Percentiles rank a stretch among this genome's conserved stretches.
These are phyloP conservation scores for Cosmorhoe ocellata DNA, from an alignment of 2,888 invertebrate species.

Conservation along the genomic window DNA sequence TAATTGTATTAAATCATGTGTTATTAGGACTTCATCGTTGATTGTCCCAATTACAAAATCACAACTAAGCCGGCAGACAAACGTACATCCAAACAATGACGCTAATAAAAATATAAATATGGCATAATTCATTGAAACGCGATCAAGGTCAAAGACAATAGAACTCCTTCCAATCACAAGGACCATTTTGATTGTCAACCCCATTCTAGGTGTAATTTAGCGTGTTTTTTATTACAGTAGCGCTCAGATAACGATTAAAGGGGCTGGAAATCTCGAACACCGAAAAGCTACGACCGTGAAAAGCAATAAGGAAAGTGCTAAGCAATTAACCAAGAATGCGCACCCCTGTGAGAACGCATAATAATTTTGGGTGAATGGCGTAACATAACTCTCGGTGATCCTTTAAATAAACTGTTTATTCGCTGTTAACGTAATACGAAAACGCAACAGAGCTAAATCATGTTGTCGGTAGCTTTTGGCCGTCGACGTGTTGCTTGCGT, in stretches of 20 bases:
- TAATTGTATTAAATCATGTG: no score
- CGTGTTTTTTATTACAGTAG: slow-evolving; percentile 5
- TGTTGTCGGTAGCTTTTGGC: no score
- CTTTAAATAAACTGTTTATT: background rate
- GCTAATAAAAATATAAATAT: no score
- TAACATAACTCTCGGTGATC: slow-evolving; percentile 9
- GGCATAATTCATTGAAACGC: background rate
- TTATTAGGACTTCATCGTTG: no score
- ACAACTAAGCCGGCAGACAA: no score
- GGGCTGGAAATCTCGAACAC: slow-evolving; percentile 9
- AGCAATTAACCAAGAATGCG: slow-evolving; percentile 21
- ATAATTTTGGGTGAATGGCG: slow-evolving; percentile 11
- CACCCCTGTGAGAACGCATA: slow-evolving; percentile 13
- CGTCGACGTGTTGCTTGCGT: no score
- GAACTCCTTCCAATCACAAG: background rate
- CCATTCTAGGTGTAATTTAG: background rate
- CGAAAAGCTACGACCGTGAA: slow-evolving; percentile 8
- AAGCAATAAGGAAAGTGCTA: slow-evolving; percentile 19
- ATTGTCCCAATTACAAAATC: no score
- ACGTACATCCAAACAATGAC: no score
- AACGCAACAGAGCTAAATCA: background rate
- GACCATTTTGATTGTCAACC: slow-evolving; percentile 3
- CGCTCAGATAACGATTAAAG: slow-evolving; percentile 2
- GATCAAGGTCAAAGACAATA: background rate
- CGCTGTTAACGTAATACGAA: background rate